Evolutionary conservation across 2,797 vertebrate species (phyloP), one percentile per base, ranked within the genome.

Genomic region (Chromobotia macracanthus): DNA sequence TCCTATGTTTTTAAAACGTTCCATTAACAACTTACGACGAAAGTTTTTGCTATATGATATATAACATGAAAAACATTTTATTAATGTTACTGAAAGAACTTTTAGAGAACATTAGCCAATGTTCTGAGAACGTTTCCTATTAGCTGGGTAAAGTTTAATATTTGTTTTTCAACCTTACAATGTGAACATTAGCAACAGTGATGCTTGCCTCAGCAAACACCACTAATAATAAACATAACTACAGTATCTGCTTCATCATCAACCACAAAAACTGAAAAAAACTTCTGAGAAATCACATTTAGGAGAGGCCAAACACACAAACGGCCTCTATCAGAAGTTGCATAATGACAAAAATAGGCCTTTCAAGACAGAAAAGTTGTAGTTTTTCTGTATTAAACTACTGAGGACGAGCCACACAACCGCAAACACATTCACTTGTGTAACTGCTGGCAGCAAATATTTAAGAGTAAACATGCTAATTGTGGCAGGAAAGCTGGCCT

Each of bases 401-500:
- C 5, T 5, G 1, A 66, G 21, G 6, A 56, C 55, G 44, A 55
- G 7, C 50, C 21, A 25, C 50, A 60, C 23, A 56, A 50, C 44
- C 35, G 10, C 21, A 19, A 46, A 76, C 35, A 12, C 48, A 38
- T 21, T 44, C 56, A 35, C 66, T 51, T 50, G 46, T n/a, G 15
- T 11, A 53, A n/a, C 15, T 69, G 19, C 48, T 44, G 25, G 15
- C 55, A 8, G 25, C 3, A n/a, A 61, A 71, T 41, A n/a, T 21
- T 31, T 3, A 55, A 13, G 48, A 19, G 31, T 67, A 13, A 58
- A 71, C 72, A 72, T 38, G 53, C 16, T 19, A 72, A 67, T 67
- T 51, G 50, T 13, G 28, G 41, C 9, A 28, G 21, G 21, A 56
- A 48, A 76, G 13, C 11, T 55, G 60, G 10, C 44, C 67, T 25